These are phyloP conservation scores for Anarsia innoxiella DNA, from an alignment of 2,888 invertebrate species.

Conservation along the genomic window DNA sequence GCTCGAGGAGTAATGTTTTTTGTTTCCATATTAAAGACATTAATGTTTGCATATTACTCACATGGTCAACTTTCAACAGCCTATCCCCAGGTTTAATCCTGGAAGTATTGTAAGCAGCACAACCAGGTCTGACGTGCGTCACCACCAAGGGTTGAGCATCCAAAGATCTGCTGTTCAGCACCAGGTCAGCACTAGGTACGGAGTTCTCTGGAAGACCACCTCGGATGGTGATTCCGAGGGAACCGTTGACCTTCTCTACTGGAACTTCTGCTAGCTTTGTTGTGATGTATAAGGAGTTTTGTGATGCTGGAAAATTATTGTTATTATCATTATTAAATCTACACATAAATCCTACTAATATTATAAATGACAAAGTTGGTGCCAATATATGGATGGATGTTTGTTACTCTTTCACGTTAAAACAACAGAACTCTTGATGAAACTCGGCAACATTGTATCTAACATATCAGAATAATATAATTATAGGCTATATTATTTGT, in stretches of 20 bases:
- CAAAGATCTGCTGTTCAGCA: slow-evolving; percentile 73
- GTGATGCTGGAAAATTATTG: slow-evolving; percentile 63
- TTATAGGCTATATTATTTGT: too few relatives aligned
- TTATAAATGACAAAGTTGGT: too few relatives aligned
- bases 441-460: too few relatives aligned
- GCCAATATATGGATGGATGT: too few relatives aligned
- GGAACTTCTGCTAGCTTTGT: slow-evolving; percentile 87
- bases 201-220: slow-evolving; percentile 81
- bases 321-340: too few relatives aligned
- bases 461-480: too few relatives aligned
- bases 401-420: too few relatives aligned
- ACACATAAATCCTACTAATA: too few relatives aligned
- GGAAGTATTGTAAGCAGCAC: slow-evolving; percentile 93
- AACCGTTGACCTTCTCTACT: slow-evolving; percentile 87
- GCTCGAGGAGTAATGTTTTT: too few relatives aligned
- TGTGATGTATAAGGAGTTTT: slow-evolving; percentile 83
- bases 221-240: slow-evolving; percentile 91
- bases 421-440: too few relatives aligned
- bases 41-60: slow-evolving; percentile 40
- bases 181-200: slow-evolving; percentile 74
- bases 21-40: too few relatives aligned
- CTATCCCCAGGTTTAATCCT: slow-evolving; percentile 94
- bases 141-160: slow-evolving; percentile 86
- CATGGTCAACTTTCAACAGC: slow-evolving; percentile 88
- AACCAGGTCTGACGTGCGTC: slow-evolving; percentile 90